Evolutionary conservation across 2,113 vertebrate species (phyloP).

Genomic region (Nibea albiflora): DNA sequence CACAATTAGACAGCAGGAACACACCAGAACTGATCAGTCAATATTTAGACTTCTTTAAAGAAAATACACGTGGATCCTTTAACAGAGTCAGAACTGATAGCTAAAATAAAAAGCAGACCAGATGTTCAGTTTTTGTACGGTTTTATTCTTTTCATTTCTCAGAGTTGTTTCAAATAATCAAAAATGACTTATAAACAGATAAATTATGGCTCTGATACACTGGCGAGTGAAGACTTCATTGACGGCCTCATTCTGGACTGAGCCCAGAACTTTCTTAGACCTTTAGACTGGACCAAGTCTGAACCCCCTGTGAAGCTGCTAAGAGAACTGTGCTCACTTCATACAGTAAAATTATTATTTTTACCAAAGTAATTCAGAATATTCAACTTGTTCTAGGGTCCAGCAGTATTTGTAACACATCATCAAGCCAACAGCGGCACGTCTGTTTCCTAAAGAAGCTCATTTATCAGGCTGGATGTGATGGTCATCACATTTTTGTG

Average conservation of each 20-base stretch:
- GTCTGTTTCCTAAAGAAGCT: neutral
- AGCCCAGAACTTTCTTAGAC: constrained; percentile 7
- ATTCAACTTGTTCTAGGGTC: constrained; percentile 3
- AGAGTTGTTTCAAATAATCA: constrained; percentile 66
- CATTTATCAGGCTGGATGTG: neutral
- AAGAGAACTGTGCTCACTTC: neutral
- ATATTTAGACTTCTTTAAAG: no score
- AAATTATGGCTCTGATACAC: constrained; percentile 76
- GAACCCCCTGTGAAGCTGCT: constrained; percentile 23
- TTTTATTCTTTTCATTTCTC: constrained; percentile 71
- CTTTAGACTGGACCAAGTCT: constrained; percentile 19
- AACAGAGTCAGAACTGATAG: no score
- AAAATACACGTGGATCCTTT: no score
- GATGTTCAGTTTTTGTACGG: constrained; percentile 55
- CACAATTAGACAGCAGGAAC: no score
- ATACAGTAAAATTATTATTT: neutral
- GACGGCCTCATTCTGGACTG: constrained; percentile 30
- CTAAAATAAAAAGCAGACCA: constrained; percentile 7
- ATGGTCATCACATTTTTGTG: neutral
- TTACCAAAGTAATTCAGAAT: neutral
- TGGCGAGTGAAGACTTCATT: constrained; percentile 49
- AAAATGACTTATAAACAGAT: constrained; percentile 73
- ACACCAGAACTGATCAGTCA: no score
- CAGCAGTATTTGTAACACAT: neutral
- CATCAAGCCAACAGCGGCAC: neutral